These are phyloP conservation scores for Sebastes steindachneri DNA, from an alignment of 2,797 vertebrate genomes.

Conservation along the genomic window DNA sequence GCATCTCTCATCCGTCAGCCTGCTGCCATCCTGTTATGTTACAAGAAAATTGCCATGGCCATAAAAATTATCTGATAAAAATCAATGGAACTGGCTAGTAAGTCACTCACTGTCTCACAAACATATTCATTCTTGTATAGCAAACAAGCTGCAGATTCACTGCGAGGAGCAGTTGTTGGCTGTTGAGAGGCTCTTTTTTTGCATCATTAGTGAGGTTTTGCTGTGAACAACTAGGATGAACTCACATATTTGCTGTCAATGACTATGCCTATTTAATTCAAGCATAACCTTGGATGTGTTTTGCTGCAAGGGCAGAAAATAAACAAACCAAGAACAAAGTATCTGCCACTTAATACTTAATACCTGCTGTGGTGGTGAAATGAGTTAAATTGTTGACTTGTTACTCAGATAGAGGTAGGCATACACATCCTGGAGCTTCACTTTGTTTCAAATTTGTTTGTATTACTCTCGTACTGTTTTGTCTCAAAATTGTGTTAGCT, in stretches of 20 bases:
- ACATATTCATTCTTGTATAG: neutral
- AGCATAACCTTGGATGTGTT: neutral
- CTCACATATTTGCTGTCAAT: neutral
- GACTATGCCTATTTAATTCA: neutral
- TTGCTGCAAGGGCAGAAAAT: neutral
- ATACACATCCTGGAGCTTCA: no score
- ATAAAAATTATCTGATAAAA: slow-evolving; percentile 1
- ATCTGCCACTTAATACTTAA: neutral
- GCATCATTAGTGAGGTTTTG: neutral
- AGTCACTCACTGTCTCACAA: neutral
- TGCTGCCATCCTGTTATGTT: neutral
- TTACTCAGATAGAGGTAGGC: no score
- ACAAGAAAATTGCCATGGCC: neutral
- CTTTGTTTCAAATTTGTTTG: no score
- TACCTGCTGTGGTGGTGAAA: no score
- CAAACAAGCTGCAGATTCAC: neutral
- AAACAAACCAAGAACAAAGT: neutral
- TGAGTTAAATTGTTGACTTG: no score
- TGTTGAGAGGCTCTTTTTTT: neutral
- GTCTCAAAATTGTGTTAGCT: no score
- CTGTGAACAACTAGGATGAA: neutral
- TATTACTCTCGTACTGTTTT: no score
- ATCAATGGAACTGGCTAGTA: neutral
- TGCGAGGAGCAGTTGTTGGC: neutral
- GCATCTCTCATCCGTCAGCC: neutral